A percentile compares a stretch with the other conserved stretches of the same genome.
Conservation (phyloP, 2,113 vertebrate species). For the Clarias macrocephalus region DNA sequence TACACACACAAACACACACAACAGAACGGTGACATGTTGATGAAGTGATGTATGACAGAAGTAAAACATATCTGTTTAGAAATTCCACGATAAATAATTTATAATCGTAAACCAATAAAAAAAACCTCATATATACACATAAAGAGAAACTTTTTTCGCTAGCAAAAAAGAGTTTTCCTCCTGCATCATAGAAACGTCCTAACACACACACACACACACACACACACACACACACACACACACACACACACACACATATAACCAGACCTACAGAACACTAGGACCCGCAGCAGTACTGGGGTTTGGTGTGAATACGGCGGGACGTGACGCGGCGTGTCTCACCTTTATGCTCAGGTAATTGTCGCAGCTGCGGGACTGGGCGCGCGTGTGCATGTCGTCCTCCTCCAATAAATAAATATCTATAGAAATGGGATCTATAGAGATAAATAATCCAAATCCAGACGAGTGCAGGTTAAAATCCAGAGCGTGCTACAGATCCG, state of each 20-base stretch:
- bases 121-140: background rate
- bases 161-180: too few relatives aligned
- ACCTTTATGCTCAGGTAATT: conserved; percentile 77
- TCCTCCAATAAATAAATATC: background rate
- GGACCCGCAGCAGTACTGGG: too few relatives aligned
- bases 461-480: conserved; percentile 36
- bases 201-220: background rate
- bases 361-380: conserved; percentile 71
- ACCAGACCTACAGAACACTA: too few relatives aligned
- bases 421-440: too few relatives aligned
- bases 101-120: background rate
- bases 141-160: too few relatives aligned
- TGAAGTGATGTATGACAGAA: background rate
- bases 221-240: background rate
- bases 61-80: background rate
- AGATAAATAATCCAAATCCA: conserved; percentile 38
- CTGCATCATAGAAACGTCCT: background rate
- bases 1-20: background rate
- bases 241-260: conserved; percentile 1
- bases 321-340: conserved; percentile 32
- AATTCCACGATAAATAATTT: background rate
- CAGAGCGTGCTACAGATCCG: conserved; percentile 6
- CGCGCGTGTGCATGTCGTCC: conserved; percentile 74
- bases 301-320: background rate
- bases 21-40: background rate